phyloP scores from a whole-genome alignment of 2,113 vertebrate genomes.

The Menura novaehollandiae region DNA sequence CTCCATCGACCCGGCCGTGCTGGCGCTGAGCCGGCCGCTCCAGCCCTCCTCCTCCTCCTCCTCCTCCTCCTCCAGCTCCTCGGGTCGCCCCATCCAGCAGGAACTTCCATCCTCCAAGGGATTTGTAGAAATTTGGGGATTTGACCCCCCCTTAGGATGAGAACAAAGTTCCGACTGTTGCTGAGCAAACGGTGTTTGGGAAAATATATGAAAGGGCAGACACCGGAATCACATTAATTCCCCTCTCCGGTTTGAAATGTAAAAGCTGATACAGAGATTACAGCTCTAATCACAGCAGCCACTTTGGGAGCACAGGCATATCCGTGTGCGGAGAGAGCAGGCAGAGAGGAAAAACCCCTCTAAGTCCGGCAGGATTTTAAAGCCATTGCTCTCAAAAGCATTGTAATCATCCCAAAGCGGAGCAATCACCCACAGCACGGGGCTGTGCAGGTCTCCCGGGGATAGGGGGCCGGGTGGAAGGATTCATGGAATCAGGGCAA shows the following conservation, averaged over 20 bases:
- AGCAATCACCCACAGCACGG: too few species aligned
- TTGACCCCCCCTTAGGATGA: rapidly evolving
- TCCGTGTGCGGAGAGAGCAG: not conserved
- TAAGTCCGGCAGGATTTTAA: not conserved
- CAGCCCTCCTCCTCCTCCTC: not conserved
- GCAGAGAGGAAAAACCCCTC: not conserved
- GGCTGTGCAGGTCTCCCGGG: not conserved
- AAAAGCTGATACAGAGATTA: not conserved
- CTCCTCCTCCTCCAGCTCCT: not conserved
- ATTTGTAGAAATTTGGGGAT: not conserved
- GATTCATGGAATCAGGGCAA: rapidly evolving
- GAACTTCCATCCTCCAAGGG: not conserved
- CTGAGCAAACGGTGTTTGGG: not conserved
- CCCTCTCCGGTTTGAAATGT: not conserved
- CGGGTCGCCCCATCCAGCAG: rapidly evolving
- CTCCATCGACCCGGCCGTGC: rapidly evolving
- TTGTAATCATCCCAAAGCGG: rapidly evolving
- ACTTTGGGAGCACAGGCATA: not conserved
- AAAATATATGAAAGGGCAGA: rapidly evolving
- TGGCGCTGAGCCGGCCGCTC: not conserved
- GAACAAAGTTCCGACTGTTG: not conserved
- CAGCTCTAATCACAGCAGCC: slow-evolving; percentile 1
- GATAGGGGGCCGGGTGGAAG: rapidly evolving
- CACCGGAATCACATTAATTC: not conserved
- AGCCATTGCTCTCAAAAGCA: rapidly evolving